Evolutionary conservation across 1,140 invertebrate genomes (phyloP).

Genomic region (Ectropis grisescens): DNA sequence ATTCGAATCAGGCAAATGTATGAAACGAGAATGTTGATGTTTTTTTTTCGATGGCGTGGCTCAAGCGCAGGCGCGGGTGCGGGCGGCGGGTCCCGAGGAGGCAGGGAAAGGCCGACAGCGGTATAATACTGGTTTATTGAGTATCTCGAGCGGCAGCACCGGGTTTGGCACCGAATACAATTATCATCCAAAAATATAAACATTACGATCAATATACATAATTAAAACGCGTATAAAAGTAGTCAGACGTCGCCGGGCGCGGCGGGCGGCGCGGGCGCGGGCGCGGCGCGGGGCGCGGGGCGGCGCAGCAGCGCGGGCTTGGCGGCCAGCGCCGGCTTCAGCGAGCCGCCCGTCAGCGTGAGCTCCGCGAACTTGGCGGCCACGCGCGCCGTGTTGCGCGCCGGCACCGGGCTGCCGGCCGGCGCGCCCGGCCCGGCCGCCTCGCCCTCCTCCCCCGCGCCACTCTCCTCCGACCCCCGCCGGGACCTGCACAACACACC

Average conservation of each 20-base stretch:
- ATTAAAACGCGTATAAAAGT: slow-evolving; percentile 5
- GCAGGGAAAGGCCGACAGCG: background rate
- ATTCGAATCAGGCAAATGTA: too few relatives aligned
- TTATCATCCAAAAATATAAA: background rate
- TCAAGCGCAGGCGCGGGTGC: background rate
- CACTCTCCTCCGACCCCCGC: slow-evolving; percentile 5
- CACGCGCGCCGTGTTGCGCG: slow-evolving; percentile 71
- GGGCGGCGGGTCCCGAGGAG: too few relatives aligned
- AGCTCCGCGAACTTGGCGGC: slow-evolving; percentile 74
- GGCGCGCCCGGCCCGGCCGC: slow-evolving; percentile 2
- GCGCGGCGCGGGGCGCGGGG: slow-evolving; percentile 70
- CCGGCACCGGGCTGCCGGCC: slow-evolving; percentile 67
- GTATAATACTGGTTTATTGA: slow-evolving; percentile 28
- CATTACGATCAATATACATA: background rate
- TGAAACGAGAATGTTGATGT: too few relatives aligned
- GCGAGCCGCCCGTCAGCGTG: slow-evolving; percentile 68
- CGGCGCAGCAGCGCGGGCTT: slow-evolving; percentile 83
- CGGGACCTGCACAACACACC: too few relatives aligned
- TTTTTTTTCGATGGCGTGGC: too few relatives aligned
- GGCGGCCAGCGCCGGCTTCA: slow-evolving; percentile 80
- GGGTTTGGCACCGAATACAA: too few relatives aligned
- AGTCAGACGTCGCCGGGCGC: slow-evolving; percentile 3
- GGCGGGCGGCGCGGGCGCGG: slow-evolving; percentile 10
- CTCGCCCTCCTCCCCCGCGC: slow-evolving; percentile 1
- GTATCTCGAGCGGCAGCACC: slow-evolving; percentile 1